Evolutionary conservation across 2,888 invertebrate species (phyloP).

Genomic region (Drepanosiphum platanoidis): DNA sequence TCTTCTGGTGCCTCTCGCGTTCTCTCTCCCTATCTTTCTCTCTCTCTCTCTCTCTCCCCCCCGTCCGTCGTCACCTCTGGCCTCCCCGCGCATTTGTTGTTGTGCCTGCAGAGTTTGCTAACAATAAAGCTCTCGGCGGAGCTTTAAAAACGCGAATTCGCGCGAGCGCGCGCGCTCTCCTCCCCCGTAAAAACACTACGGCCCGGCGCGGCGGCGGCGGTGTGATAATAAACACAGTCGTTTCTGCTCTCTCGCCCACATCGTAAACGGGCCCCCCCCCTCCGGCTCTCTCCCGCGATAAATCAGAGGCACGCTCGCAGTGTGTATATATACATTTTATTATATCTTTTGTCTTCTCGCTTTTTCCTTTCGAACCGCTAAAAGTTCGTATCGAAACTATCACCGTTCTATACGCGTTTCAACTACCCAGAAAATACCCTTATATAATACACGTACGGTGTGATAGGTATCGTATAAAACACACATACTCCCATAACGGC

Average conservation of each 20-base stretch:
- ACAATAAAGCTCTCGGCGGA: conserved; percentile 56
- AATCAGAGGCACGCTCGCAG: not conserved
- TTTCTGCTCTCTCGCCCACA: not conserved
- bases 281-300: not conserved
- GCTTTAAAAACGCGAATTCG: conserved; percentile 57
- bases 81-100: not conserved
- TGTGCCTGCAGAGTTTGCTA: conserved; percentile 39
- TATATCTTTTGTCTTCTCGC: not conserved
- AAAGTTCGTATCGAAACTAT: not conserved
- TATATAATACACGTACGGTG: too few species aligned
- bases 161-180: too few species aligned
- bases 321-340: not conserved
- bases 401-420: too few species aligned
- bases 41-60: not conserved
- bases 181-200: conserved; percentile 23
- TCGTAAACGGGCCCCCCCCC: not conserved
- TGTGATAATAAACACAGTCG: conserved; percentile 47
- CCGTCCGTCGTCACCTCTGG: not conserved
- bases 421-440: too few species aligned
- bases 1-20: not conserved
- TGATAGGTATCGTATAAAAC: too few species aligned
- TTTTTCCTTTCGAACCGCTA: not conserved
- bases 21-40: not conserved
- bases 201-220: not conserved
- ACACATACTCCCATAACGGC: too few species aligned